Conservation (phyloP, 2,888 invertebrate genomes). For the Synergus itoensis region DNA sequence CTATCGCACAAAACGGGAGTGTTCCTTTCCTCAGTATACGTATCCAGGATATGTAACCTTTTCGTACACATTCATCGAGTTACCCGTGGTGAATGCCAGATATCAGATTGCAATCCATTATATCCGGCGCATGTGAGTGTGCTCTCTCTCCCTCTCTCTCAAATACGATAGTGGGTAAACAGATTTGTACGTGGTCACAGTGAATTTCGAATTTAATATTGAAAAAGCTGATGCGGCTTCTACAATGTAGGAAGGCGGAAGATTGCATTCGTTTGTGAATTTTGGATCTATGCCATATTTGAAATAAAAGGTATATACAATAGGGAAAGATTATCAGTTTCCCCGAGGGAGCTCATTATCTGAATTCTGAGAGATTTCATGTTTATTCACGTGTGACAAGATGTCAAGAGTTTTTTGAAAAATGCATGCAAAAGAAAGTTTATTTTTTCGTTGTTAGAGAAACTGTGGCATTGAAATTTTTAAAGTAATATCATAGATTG, state of each 20-base stretch:
- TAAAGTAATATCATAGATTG: too few relatives aligned
- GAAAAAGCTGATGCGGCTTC: neutral
- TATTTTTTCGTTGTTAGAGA: neutral
- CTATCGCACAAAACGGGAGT: too few relatives aligned
- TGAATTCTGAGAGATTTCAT: neutral
- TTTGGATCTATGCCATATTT: conserved; percentile 10
- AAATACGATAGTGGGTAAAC: neutral
- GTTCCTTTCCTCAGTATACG: too few relatives aligned
- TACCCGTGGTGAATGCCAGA: neutral
- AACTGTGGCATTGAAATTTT: too few relatives aligned
- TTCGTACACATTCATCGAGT: too few relatives aligned
- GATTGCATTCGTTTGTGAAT: conserved; percentile 1
- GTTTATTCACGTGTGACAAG: neutral
- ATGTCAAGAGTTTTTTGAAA: neutral
- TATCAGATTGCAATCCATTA: conserved; percentile 18
- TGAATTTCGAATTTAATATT: neutral
- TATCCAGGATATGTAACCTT: too few relatives aligned
- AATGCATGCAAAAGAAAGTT: neutral
- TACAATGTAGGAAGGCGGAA: neutral
- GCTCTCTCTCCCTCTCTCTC: neutral
- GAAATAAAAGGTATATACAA: neutral
- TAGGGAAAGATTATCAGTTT: neutral
- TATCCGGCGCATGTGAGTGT: neutral
- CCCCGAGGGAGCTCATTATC: neutral
- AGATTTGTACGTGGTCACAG: neutral